Evolutionary conservation across 1,140 invertebrate species (phyloP).

Genomic region (Campoletis sonorensis): DNA sequence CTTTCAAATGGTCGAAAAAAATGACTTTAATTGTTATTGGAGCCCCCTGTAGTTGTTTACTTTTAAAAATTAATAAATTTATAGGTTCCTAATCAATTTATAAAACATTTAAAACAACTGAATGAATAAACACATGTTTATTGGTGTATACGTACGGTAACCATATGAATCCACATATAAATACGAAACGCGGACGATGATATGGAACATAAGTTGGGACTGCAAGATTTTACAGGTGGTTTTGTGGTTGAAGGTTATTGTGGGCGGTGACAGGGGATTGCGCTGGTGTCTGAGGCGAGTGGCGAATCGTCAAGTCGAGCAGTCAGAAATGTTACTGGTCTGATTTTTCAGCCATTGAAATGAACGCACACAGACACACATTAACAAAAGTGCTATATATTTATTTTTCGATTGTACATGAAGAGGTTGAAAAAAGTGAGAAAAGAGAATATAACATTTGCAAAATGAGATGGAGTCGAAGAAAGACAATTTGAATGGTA

Average conservation of each 20-base stretch:
- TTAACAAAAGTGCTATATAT: too few species aligned
- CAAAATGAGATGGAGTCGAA: conserved; percentile 34
- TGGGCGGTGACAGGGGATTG: conserved; percentile 36
- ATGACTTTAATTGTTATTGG: too few species aligned
- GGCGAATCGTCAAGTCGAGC: conserved; percentile 11
- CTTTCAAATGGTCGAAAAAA: too few species aligned
- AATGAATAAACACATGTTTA: not conserved
- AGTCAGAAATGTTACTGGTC: not conserved
- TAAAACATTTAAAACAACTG: too few species aligned
- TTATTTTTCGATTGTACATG: not conserved
- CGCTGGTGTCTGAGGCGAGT: not conserved
- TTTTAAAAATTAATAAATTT: too few species aligned
- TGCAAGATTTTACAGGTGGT: conserved; percentile 28
- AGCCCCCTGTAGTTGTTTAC: too few species aligned
- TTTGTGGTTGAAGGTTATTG: conserved; percentile 26
- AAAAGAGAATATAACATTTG: conserved; percentile 1
- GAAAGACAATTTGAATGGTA: conserved; percentile 42
- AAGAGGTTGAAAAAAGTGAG: not conserved
- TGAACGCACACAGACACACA: too few species aligned
- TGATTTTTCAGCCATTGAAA: conserved; percentile 10
- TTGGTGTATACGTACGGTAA: too few species aligned
- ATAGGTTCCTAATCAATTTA: too few species aligned
- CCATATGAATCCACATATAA: too few species aligned
- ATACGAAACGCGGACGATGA: not conserved
- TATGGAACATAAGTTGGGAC: conserved; percentile 6